These are phyloP conservation scores for Mormoops blainvillei DNA, from an alignment of 2,113 vertebrate species.

Conservation along the genomic window DNA sequence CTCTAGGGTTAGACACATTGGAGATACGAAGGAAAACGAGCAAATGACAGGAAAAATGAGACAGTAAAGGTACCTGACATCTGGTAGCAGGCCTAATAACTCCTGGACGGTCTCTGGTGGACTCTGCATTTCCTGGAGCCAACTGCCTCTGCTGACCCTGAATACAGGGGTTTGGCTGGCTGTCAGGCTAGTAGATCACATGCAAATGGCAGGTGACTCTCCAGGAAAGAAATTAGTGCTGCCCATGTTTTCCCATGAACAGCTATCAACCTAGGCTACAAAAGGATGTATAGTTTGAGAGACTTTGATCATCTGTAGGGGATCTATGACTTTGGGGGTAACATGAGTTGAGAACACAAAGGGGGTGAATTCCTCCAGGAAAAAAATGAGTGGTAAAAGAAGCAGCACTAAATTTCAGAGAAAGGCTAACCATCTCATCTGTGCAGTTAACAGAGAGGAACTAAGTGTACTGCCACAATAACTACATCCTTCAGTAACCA, in stretches of 20 bases:
- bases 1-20: background rate
- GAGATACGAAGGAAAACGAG: background rate
- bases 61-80: background rate
- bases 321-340: background rate
- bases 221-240: background rate
- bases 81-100: background rate
- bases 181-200: background rate
- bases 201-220: background rate
- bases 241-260: background rate
- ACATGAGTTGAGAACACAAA: background rate
- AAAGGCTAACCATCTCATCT: background rate
- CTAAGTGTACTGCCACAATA: background rate
- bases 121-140: background rate
- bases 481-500: background rate
- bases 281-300: background rate
- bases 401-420: background rate
- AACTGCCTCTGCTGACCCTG: background rate
- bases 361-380: background rate
- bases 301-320: background rate
- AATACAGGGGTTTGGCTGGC: background rate
- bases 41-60: background rate
- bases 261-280: background rate
- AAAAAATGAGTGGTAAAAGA: background rate
- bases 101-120: background rate
- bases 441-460: background rate